Evolutionary conservation across 53 echinoderm and acorn worm genomes (phyloP), one percentile per base, ranked within the genome.

Genomic region (Echinometra lucunter): DNA sequence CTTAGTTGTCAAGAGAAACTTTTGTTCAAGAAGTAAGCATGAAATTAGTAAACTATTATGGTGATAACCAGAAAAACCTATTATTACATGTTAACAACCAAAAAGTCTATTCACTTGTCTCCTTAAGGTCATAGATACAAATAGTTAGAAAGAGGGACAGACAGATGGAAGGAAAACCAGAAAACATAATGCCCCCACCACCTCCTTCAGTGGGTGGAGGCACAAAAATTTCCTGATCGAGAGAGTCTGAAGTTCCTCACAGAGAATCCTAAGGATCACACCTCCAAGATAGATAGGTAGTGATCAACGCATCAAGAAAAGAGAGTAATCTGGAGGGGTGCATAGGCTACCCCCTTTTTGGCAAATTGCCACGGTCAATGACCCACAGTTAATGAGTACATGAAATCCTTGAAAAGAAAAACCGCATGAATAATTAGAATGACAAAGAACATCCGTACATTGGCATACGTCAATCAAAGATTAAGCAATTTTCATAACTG

Each of bases 331-430:
- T n/a, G 49, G 45, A 85, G 28, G 44, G 85, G 85, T 45, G 85
- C 32, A 69, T 10, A 69, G 13, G 28, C 12, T 28, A n/a, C 45
- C 49, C n/a, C 45, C 13, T 25, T 28, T 37, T 85, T 45, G 85
- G 85, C 45, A n/a, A 19, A n/a, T 49, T 47, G 85, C 85, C 85
- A 85, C 28, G 85, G 85, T 85, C 49, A 16, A n/a, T 85, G 85
- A 85, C 85, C 85, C 47, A 30, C 16, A 49, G n/a, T 85, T 85
- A 25, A 49, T 7, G 10, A 28, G n/a, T 49, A 49, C 28, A 47
- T 85, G 85, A 49, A 49, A 21, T 85, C 11, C 11, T 85, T 49
- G 16, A 28, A 27, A 10, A 85, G 11, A 30, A 16, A 13, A 49
- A 85, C 19, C 53, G 1, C 45, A 47, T 85, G 85, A 49, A 13